Base-by-base conservation (phyloP, 2,797 vertebrate genomes). In the Corythornis leucogaster region DNA sequence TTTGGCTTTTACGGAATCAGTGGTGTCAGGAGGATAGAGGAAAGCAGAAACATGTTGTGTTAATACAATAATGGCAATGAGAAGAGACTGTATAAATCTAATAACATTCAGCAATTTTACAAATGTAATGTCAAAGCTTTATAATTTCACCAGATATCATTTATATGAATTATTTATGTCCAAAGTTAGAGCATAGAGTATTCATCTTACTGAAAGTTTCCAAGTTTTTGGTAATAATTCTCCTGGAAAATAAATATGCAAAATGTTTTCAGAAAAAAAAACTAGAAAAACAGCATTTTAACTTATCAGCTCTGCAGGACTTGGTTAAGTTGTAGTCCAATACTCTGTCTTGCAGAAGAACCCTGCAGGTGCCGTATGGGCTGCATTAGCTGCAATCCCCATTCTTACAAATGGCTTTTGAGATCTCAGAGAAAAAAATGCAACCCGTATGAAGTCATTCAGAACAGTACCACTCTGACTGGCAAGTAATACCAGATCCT, bases 201-300 rank as follows among this genome's bases (percentile, higher is more conserved):
- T 28, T 87, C 16, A 35, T 58, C 45, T 20, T 50, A 31, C 7
- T 51, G 26, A 46, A 84, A 35, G 15, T 66, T 73, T 46, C 48
- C 30, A 67, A 69, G 24, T 64, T 74, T 31, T 11, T 16, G 21
- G 33, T 46, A 66, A 42, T 21, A 59, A 26, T 70, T 74, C 11
- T 82, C 11, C 30, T 25, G 15, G 26, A 77, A 87, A 93, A 93
- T 24, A 74, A 91, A 66, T 25, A 42, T 4, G 33, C 5, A 58
- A 61, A 84, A 30, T 30, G 57, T 46, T 84, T 84, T 22, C 53
- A 81, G 43, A 22, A 81, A 73, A 89, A 80, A 73, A 87, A 43
- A 0, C 0, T 1, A 14, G 40, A 12, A 20, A 8, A 1, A 38
- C 8, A 63, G 24, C 17, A 11, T 54, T 74, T 35, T 28, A 68